Conservation (phyloP, 2,797 vertebrate species). For the Coendou prehensilis region DNA sequence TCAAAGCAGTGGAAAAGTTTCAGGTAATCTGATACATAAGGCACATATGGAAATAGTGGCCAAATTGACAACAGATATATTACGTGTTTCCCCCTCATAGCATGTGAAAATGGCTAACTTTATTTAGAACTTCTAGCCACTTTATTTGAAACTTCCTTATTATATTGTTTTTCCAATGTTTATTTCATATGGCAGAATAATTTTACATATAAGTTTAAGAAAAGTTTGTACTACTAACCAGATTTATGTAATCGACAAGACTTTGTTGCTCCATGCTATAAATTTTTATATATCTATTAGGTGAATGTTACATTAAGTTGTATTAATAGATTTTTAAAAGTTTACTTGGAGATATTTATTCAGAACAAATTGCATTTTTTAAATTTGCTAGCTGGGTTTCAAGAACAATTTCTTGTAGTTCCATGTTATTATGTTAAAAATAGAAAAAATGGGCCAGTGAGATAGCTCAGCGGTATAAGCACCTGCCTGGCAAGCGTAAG, state of each 20-base stretch:
- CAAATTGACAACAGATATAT: background rate
- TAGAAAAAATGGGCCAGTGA: background rate
- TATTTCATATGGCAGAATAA: slow-evolving; percentile 26
- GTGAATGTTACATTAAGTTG: background rate
- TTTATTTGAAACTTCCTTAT: background rate
- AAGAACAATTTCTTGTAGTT: background rate
- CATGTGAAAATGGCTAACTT: background rate
- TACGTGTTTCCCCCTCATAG: background rate
- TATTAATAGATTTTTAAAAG: background rate
- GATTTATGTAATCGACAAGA: background rate
- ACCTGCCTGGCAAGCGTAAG: too few species aligned
- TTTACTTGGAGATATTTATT: background rate
- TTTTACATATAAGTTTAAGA: background rate
- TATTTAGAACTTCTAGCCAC: background rate
- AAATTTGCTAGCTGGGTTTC: slow-evolving; percentile 2
- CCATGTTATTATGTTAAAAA: slow-evolving; percentile 10
- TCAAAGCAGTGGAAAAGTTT: background rate
- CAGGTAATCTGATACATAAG: background rate
- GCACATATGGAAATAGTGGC: background rate
- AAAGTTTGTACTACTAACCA: background rate
- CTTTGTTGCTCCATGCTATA: background rate
- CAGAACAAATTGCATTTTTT: background rate
- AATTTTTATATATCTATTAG: background rate
- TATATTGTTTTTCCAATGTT: background rate
- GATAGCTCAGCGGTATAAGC: too few species aligned